These are phyloP conservation scores for Hylaeus volcanicus DNA, from an alignment of 1,140 invertebrate genomes.

Conservation along the genomic window DNA sequence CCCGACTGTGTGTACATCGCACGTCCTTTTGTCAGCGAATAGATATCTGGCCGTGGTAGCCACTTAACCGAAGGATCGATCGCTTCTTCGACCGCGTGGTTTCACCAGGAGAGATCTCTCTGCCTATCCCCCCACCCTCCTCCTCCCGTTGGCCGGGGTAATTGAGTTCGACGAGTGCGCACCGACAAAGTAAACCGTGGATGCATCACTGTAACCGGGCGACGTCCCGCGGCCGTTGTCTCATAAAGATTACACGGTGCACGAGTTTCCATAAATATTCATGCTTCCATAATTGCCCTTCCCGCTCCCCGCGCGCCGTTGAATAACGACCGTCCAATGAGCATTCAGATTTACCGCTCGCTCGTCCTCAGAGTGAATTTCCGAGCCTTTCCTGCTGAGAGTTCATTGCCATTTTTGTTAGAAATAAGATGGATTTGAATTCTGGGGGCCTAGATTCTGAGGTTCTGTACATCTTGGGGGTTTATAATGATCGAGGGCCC, in stretches of 20 bases:
- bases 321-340: conserved; percentile 56
- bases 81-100: conserved; percentile 43
- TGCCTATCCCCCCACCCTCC: not conserved
- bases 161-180: conserved; percentile 59
- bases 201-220: conserved; percentile 42
- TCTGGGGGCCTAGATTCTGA: no score
- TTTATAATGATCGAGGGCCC: no score
- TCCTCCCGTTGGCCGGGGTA: conserved; percentile 34
- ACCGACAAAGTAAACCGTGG: conserved; percentile 65
- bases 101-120: conserved; percentile 28
- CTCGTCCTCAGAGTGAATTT: conserved; percentile 7
- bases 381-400: not conserved
- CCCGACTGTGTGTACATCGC: conserved; percentile 26
- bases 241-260: conserved; percentile 65
- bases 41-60: conserved; percentile 39
- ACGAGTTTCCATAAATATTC: conserved; percentile 65
- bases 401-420: not conserved
- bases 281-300: conserved; percentile 62
- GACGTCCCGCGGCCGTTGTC: conserved; percentile 58
- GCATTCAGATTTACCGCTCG: conserved; percentile 60
- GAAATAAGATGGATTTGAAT: no score
- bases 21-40: conserved; percentile 50
- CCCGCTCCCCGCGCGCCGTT: conserved; percentile 15
- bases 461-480: no score
- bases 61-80: conserved; percentile 58